These are phyloP conservation scores for Euschistus heros DNA, from an alignment of 1,140 invertebrate species.

Conservation along the genomic window DNA sequence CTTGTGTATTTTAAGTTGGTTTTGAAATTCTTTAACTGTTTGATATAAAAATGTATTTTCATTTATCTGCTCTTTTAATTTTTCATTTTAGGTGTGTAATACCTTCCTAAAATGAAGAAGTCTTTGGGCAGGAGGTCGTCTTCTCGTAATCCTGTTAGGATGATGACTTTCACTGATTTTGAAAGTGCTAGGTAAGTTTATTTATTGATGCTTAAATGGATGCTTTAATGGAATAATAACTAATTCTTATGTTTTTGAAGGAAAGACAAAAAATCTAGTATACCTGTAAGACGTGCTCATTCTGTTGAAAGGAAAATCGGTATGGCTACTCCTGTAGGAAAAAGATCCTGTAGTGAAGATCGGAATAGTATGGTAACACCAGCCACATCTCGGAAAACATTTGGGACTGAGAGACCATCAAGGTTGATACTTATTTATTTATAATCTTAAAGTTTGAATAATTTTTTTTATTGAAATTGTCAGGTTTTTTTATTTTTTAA, in stretches of 20 bases:
- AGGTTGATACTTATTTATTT: not conserved
- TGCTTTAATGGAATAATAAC: too few species aligned
- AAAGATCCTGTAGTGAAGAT: conserved; percentile 4
- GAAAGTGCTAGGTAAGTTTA: too few species aligned
- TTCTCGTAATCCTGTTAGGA: not conserved
- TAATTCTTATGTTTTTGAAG: not conserved
- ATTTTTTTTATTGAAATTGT: too few species aligned
- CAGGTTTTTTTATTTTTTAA: too few species aligned
- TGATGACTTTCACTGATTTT: too few species aligned
- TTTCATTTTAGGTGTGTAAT: too few species aligned
- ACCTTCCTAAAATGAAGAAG: not conserved
- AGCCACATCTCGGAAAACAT: not conserved
- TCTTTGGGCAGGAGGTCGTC: not conserved
- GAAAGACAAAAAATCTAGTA: not conserved
- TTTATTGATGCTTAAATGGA: too few species aligned
- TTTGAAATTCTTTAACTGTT: too few species aligned
- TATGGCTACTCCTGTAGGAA: not conserved
- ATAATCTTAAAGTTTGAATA: too few species aligned
- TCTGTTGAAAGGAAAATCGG: not conserved
- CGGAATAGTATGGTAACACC: not conserved
- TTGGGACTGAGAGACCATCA: conserved; percentile 10
- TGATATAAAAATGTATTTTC: too few species aligned
- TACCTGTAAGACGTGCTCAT: not conserved
- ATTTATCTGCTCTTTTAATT: too few species aligned
- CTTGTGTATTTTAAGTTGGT: too few species aligned